Percentiles rank a stretch among this genome's conserved stretches.
phyloP scores from a whole-genome alignment of 2,113 vertebrate species.

The Amphiprion percula region DNA sequence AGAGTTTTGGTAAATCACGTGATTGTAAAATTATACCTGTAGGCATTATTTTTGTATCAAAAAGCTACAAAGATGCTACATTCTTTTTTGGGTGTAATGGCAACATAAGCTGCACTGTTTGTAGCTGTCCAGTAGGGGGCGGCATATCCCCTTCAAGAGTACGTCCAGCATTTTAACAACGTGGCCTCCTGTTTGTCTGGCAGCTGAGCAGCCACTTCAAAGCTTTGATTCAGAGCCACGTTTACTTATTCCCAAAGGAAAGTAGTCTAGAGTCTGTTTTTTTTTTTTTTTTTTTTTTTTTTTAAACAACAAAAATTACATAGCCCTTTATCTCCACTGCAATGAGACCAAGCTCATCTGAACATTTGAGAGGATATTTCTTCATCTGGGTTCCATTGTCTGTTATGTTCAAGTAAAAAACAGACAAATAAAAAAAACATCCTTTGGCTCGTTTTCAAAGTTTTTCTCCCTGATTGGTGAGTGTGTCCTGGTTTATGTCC shows the following conservation, averaged over 20 bases:
- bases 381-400: neutral
- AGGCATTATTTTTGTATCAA: constrained; percentile 56
- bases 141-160: neutral
- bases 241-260: neutral
- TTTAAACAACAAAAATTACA: neutral
- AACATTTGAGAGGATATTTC: neutral
- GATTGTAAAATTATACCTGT: constrained; percentile 33
- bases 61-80: constrained; percentile 54
- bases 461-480: neutral
- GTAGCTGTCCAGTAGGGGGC: constrained; percentile 15
- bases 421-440: neutral
- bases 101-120: constrained; percentile 18
- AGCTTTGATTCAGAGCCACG: neutral
- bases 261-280: neutral
- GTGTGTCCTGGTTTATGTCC: constrained; percentile 31
- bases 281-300: no score
- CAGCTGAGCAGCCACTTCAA: neutral
- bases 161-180: neutral
- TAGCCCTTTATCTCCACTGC: constrained; percentile 42
- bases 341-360: neutral
- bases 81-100: constrained; percentile 29
- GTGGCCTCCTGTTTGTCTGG: neutral
- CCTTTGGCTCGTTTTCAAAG: neutral
- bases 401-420: neutral
- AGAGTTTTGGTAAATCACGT: neutral